Evolutionary conservation across 2,888 invertebrate species (phyloP).

Genomic region (Sminthurides aquaticus): DNA sequence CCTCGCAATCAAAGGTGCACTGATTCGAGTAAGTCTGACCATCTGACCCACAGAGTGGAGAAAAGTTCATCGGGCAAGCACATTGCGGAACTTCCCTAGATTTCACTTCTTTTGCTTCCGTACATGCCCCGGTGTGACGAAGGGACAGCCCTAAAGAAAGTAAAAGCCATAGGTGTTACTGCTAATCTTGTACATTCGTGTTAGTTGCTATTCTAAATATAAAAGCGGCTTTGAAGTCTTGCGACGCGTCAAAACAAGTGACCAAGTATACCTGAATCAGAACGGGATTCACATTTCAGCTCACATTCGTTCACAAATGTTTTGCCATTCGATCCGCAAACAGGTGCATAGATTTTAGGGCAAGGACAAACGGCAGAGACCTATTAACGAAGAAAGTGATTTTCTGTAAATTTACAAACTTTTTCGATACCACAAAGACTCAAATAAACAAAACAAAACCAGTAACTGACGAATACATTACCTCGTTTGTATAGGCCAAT

Average conservation of each 20-base stretch:
- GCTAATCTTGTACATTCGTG: too few species aligned
- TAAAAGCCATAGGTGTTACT: too few species aligned
- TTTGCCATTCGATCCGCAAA: background rate
- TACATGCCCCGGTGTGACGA: background rate
- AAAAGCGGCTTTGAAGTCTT: too few species aligned
- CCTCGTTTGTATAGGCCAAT: too few species aligned
- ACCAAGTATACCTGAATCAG: background rate
- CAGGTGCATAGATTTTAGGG: background rate
- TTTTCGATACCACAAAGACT: too few species aligned
- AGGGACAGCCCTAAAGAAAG: background rate
- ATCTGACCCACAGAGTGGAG: conserved; percentile 3
- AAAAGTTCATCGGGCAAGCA: background rate
- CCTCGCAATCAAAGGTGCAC: conserved; percentile 9
- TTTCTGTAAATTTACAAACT: background rate
- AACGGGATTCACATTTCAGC: background rate
- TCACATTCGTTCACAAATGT: background rate
- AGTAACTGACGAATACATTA: too few species aligned
- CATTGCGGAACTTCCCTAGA: background rate
- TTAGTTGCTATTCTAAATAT: too few species aligned
- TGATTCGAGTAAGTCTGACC: conserved; percentile 11
- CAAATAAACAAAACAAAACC: too few species aligned
- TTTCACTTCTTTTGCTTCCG: background rate
- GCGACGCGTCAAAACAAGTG: too few species aligned
- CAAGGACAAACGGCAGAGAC: background rate
- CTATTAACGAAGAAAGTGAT: background rate